Conservation (phyloP, 2,888 invertebrate species). For the Apocheima hispidaria region DNA sequence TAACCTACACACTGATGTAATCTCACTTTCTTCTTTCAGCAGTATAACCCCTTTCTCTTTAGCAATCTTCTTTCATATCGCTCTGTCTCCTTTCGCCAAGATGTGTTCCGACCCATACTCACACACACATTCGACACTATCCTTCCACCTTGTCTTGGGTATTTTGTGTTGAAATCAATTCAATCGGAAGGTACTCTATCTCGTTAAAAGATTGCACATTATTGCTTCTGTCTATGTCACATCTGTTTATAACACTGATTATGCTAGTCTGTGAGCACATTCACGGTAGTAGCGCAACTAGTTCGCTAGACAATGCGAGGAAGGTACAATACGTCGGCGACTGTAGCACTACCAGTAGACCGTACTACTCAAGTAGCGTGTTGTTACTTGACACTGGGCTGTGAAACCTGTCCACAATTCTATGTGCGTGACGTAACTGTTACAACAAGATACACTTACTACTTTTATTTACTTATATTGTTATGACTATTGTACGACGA, state of each 20-base stretch:
- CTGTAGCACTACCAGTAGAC: constrained; percentile 15
- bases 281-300: constrained; percentile 40
- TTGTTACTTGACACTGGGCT: constrained; percentile 35
- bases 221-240: neutral
- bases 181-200: too few species aligned
- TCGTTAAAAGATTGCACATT: too few species aligned
- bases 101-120: too few species aligned
- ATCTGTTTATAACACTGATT: constrained; percentile 4
- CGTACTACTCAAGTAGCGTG: constrained; percentile 13
- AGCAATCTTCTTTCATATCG: too few species aligned
- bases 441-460: neutral
- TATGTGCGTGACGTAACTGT: constrained; percentile 15
- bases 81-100: too few species aligned
- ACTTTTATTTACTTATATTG: neutral
- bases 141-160: too few species aligned
- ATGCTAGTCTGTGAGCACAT: constrained; percentile 15
- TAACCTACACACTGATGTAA: too few species aligned
- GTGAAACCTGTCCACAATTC: constrained; percentile 28
- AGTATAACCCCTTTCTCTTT: too few species aligned
- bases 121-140: too few species aligned
- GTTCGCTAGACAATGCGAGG: constrained; percentile 39
- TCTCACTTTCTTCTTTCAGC: too few species aligned
- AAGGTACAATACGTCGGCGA: constrained; percentile 30
- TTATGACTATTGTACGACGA: too few species aligned
- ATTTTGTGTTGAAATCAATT: too few species aligned